Base-by-base conservation (phyloP, 2,797 vertebrate species). In the Sylvia borin region DNA sequence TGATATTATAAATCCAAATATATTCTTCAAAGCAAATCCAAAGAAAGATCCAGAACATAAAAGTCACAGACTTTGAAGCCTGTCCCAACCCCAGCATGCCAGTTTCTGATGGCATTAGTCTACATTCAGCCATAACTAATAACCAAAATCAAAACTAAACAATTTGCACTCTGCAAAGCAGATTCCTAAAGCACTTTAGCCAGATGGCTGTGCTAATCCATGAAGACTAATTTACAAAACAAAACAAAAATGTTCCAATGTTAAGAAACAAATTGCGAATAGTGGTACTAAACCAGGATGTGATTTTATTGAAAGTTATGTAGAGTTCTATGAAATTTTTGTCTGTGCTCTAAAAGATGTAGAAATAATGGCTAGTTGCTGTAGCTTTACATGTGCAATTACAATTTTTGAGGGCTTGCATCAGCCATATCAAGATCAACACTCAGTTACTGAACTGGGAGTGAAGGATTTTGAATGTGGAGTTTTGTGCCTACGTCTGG, bases 141-240 rank as follows among this genome's bases (percentile, higher is more conserved):
- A 92, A 42, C 42, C 27, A 18, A 58, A 74, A 79, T 74, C 26
- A 84, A 76, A 90, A 62, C 62, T 51, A 84, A 78, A 62, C 5
- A 26, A 40, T 58, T 42, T 75, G 36, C 68, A 72, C 45, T 84
- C 85, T 67, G 73, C 76, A 73, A 86, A 89, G 53, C 85, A 86
- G 62, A 94, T 78, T 91, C 79, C 51, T 55, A 36, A 76, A 85
- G 36, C 79, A 73, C 51, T 94, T 92, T 19, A 90, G 81, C 76
- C 91, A 95, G 91, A 91, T 88, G 94, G 79, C 64, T 81, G 54
- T 77, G 42, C 51, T 96, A 84, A 88, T 84, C 58, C 71, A 55
- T 27, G 66, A 95, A 91, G 79, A 86, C 61, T 93, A 66, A 90
- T 91, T 91, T 88, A 84, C 67, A 84, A 95, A 96, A 84, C 64